Evolutionary conservation across 2,113 vertebrate species (phyloP).

Genomic region (Catharus fuscescens): DNA sequence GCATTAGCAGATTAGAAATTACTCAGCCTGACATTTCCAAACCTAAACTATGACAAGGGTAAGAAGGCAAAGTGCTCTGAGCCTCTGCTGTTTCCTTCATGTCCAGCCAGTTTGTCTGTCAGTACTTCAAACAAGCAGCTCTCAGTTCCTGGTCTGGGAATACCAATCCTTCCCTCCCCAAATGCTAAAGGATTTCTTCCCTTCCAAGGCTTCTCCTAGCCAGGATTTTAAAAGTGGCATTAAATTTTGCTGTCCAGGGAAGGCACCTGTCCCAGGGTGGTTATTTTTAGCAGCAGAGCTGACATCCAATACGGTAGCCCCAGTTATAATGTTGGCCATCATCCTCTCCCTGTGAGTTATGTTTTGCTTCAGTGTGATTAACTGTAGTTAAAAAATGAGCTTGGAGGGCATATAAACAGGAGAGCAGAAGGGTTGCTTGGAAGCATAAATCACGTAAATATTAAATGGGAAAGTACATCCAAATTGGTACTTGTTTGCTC

Average conservation of each 20-base stretch:
- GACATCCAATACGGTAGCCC: constrained; percentile 35
- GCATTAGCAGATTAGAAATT: not conserved
- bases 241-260: constrained; percentile 36
- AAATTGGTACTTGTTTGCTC: constrained; percentile 59
- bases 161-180: not conserved
- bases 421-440: constrained; percentile 42
- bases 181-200: not conserved
- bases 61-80: not conserved
- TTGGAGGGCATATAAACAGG: constrained; percentile 45
- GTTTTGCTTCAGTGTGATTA: constrained; percentile 56
- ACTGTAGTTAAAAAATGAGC: constrained; percentile 59
- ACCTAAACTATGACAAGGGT: not conserved
- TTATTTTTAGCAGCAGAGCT: constrained; percentile 32
- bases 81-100: not conserved
- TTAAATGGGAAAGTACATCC: constrained; percentile 50
- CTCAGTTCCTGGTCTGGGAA: not conserved
- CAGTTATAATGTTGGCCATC: constrained; percentile 26
- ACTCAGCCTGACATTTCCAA: not conserved
- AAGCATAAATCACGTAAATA: constrained; percentile 55
- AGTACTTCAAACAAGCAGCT: not conserved
- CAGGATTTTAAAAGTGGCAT: not conserved
- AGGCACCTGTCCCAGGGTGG: constrained; percentile 29
- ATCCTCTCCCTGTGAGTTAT: not conserved
- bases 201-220: not conserved
- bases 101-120: not conserved